These are phyloP conservation scores for Pomatostomus ruficeps DNA, from an alignment of 2,113 vertebrate species.

Conservation along the genomic window DNA sequence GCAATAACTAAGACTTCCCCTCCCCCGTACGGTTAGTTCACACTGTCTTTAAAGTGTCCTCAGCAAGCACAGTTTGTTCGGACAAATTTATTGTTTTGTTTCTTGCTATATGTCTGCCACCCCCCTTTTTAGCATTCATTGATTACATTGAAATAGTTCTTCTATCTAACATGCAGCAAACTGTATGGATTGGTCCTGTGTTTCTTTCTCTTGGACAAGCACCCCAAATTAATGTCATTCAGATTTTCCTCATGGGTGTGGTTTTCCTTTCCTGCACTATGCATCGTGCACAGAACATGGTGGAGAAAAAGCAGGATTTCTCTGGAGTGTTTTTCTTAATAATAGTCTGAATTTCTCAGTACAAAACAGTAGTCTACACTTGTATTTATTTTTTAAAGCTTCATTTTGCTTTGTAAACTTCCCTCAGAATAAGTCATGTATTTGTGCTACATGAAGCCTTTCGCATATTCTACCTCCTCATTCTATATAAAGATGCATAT, in stretches of 20 bases:
- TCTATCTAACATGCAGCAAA: neutral
- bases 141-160: neutral
- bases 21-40: neutral
- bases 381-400: neutral
- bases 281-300: accelerated
- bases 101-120: neutral
- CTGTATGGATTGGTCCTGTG: accelerated
- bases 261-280: neutral
- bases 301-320: neutral
- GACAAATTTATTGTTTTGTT: neutral
- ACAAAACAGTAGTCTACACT: neutral
- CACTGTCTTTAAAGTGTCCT: neutral
- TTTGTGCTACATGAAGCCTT: neutral
- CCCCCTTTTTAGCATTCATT: neutral
- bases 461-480: neutral
- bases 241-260: neutral
- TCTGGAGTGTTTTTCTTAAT: neutral
- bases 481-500: neutral
- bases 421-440: neutral
- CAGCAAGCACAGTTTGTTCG: neutral
- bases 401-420: neutral
- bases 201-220: neutral
- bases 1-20: neutral
- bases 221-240: neutral
- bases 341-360: neutral